A percentile compares a stretch with the other conserved stretches of the same genome.
Evolutionary conservation across 2,888 invertebrate genomes (phyloP).

Genomic region (Megalurothrips usitatus): DNA sequence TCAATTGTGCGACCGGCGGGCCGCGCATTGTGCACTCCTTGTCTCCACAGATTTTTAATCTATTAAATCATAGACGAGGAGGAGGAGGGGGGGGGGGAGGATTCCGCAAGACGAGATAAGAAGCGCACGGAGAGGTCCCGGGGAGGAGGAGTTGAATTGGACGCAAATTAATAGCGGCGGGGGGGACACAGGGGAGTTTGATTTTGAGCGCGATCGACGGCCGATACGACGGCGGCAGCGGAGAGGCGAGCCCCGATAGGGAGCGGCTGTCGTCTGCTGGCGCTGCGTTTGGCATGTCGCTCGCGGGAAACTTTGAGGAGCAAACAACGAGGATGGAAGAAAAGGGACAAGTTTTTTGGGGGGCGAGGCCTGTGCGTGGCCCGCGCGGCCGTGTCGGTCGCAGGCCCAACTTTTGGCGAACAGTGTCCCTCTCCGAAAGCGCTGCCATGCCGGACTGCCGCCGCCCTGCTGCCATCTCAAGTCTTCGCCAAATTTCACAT

Average conservation of each 20-base stretch:
- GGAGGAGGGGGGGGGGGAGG: neutral
- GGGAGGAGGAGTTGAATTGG: neutral
- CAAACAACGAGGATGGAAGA: neutral
- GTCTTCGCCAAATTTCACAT: neutral
- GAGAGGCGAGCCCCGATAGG: neutral
- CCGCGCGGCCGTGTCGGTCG: too few relatives aligned
- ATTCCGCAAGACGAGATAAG: neutral
- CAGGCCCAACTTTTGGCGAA: too few relatives aligned
- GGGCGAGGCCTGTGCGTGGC: too few relatives aligned
- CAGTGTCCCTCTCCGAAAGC: too few relatives aligned
- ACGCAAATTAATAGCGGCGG: conserved; percentile 17
- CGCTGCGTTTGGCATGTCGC: neutral
- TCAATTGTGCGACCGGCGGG: conserved; percentile 2
- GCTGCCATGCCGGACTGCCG: too few relatives aligned
- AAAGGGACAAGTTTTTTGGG: too few relatives aligned
- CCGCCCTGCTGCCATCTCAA: too few relatives aligned
- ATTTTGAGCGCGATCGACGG: neutral
- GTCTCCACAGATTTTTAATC: conserved; percentile 19
- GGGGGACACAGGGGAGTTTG: neutral
- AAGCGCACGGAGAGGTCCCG: neutral
- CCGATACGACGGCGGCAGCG: neutral
- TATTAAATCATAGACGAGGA: neutral
- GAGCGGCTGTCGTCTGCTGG: too few relatives aligned
- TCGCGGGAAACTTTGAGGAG: neutral
- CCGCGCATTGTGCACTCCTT: neutral